A percentile compares a stretch with the other conserved stretches of the same genome.
Evolutionary conservation across 2,113 vertebrate species (phyloP).

Genomic region (Amblyopsis rosae): DNA sequence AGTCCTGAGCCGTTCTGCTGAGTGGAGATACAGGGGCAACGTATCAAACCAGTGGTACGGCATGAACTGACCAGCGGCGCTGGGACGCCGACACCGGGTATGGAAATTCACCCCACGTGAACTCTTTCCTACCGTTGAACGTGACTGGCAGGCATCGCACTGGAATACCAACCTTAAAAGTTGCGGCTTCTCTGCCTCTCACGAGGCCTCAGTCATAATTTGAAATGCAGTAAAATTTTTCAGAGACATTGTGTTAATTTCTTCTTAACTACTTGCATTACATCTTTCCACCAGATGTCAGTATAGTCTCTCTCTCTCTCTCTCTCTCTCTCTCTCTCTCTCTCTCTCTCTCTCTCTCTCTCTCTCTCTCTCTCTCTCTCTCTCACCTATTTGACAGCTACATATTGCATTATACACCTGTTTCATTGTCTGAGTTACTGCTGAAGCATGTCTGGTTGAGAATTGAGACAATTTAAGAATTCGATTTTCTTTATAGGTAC

Average conservation of each 20-base stretch:
- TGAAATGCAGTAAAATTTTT: constrained; percentile 64
- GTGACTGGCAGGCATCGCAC: constrained; percentile 6
- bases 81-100: constrained; percentile 12
- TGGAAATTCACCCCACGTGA: constrained; percentile 19
- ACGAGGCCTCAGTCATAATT: constrained; percentile 23
- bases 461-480: not conserved
- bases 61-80: constrained; percentile 26
- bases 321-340: too few relatives aligned
- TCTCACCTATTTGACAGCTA: not conserved
- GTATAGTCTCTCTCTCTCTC: too few relatives aligned
- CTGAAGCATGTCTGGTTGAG: not conserved
- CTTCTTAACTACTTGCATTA: not conserved
- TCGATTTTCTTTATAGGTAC: not conserved
- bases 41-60: constrained; percentile 13
- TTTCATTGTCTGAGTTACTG: not conserved
- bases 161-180: constrained; percentile 9
- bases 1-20: constrained; percentile 62
- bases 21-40: not conserved
- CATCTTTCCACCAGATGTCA: not conserved
- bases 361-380: too few relatives aligned
- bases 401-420: not conserved
- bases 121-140: constrained; percentile 7
- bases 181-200: constrained; percentile 11
- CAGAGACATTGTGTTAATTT: constrained; percentile 25
- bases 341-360: too few relatives aligned